These are phyloP conservation scores for Vanessa tameamea DNA, from an alignment of 1,140 invertebrate genomes.

Conservation along the genomic window DNA sequence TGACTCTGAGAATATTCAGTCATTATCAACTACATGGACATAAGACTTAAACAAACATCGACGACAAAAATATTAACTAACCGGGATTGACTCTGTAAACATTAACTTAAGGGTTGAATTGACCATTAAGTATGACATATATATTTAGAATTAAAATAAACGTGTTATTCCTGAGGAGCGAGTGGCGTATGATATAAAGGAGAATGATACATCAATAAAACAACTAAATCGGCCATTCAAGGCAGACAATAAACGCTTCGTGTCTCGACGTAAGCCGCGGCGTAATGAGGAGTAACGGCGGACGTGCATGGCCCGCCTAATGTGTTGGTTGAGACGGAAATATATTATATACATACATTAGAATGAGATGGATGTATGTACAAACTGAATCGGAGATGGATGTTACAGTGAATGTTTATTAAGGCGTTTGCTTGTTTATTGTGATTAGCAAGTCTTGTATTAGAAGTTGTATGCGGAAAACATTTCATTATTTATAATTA, in stretches of 20 bases:
- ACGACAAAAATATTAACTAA: too few relatives aligned
- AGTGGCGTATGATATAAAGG: conserved; percentile 2
- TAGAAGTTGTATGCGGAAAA: not conserved
- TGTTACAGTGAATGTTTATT: conserved; percentile 39
- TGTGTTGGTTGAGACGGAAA: conserved; percentile 43
- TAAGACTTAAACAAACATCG: too few relatives aligned
- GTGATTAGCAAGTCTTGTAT: conserved; percentile 6
- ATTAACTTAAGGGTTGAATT: too few relatives aligned
- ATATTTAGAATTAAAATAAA: conserved; percentile 4
- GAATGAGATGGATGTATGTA: conserved; percentile 41
- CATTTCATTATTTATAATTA: too few relatives aligned
- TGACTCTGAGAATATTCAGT: too few relatives aligned
- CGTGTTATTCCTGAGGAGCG: not conserved
- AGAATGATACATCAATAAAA: conserved; percentile 61
- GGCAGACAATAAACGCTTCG: conserved; percentile 60
- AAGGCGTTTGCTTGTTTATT: conserved; percentile 29
- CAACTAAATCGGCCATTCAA: conserved; percentile 64
- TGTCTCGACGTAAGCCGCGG: conserved; percentile 53
- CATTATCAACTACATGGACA: too few relatives aligned
- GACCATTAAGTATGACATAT: not conserved
- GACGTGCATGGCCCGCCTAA: conserved; percentile 67
- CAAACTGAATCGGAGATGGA: conserved; percentile 61
- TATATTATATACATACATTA: conserved; percentile 11
- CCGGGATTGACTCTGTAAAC: too few relatives aligned
- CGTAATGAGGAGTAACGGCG: conserved; percentile 75